Evolutionary conservation across 1,140 invertebrate genomes (phyloP).

Genomic region (Ladona fulva): DNA sequence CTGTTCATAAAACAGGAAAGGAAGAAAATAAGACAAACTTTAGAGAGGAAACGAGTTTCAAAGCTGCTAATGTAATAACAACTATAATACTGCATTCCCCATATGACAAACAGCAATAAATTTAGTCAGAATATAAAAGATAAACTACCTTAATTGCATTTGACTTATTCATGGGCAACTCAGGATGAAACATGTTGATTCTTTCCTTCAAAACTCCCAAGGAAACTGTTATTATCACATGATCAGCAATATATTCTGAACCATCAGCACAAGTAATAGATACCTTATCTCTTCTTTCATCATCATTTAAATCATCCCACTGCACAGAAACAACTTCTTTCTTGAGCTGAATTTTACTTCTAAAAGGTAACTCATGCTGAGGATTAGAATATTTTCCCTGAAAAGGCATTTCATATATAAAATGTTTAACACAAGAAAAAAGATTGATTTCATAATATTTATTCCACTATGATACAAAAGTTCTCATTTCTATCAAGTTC

Average conservation of each 20-base stretch:
- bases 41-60: too few relatives aligned
- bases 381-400: conserved; percentile 31
- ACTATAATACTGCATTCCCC: too few relatives aligned
- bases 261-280: conserved; percentile 48
- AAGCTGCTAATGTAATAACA: too few relatives aligned
- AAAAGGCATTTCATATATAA: conserved; percentile 19
- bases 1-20: too few relatives aligned
- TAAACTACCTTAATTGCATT: conserved; percentile 43
- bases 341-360: conserved; percentile 37
- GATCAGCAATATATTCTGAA: conserved; percentile 45
- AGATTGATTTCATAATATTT: too few relatives aligned
- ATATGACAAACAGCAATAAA: too few relatives aligned
- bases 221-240: conserved; percentile 57
- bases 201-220: conserved; percentile 58
- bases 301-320: conserved; percentile 31
- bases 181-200: conserved; percentile 47
- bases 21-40: too few relatives aligned
- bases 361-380: conserved; percentile 27
- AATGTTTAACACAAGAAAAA: not conserved
- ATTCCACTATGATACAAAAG: too few relatives aligned
- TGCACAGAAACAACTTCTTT: conserved; percentile 41
- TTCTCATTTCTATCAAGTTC: too few relatives aligned
- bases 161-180: conserved; percentile 47
- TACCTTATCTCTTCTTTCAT: conserved; percentile 18
- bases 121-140: too few relatives aligned